A percentile compares a stretch with the other conserved stretches of the same genome.
phyloP scores from a whole-genome alignment of 2,113 vertebrate genomes.

The Cyprinodon brontotheroides region DNA sequence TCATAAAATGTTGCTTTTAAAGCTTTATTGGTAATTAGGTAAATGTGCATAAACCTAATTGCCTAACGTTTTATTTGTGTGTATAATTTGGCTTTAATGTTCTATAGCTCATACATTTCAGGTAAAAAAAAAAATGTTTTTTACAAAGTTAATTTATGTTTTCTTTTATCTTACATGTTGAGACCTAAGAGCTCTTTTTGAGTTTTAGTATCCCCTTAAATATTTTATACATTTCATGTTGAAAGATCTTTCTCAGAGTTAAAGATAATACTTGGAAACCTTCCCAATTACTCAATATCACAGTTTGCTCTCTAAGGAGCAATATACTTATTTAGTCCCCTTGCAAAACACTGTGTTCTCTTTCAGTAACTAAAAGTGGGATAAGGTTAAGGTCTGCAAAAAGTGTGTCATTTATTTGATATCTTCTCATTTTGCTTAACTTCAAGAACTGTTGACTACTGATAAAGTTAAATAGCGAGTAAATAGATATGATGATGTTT shows the following conservation, averaged over 20 bases:
- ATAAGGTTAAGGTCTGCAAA: neutral
- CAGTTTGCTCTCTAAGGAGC: neutral
- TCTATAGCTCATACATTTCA: neutral
- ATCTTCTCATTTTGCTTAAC: conserved; percentile 21
- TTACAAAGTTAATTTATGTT: no score
- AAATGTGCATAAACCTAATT: neutral
- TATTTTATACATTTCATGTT: neutral
- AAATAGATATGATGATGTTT: neutral
- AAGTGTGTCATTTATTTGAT: neutral
- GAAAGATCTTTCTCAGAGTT: neutral
- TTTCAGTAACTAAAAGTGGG: neutral
- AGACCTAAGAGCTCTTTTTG: neutral
- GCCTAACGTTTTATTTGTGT: neutral
- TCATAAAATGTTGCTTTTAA: neutral
- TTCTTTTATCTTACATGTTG: neutral
- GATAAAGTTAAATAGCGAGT: neutral
- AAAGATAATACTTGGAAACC: neutral
- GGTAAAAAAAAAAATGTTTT: no score
- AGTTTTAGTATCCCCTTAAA: neutral
- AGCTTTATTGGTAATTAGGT: neutral
- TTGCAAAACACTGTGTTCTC: neutral
- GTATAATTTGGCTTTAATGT: neutral
- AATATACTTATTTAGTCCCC: neutral
- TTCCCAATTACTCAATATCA: neutral
- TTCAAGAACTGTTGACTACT: neutral